Conservation (phyloP, 2,113 vertebrate genomes). For the Myotis yumanensis region DNA sequence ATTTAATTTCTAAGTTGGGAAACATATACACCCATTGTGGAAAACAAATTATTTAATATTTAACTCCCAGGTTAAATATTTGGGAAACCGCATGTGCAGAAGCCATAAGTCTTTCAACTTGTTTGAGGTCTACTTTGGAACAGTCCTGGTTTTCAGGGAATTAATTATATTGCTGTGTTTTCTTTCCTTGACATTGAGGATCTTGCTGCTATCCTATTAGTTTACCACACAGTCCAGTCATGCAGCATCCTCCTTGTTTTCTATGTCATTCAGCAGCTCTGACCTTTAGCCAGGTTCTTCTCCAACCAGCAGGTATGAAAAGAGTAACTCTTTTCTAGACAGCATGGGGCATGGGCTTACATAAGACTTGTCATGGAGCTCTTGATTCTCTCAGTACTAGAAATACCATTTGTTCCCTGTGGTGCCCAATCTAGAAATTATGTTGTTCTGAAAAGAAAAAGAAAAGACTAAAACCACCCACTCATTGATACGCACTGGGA, state of each 20-base stretch:
- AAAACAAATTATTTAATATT: conserved; percentile 57
- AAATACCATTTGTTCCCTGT: not conserved
- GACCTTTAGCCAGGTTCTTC: not conserved
- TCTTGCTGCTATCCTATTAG: not conserved
- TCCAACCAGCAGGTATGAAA: not conserved
- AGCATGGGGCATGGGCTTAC: not conserved
- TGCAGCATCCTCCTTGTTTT: not conserved
- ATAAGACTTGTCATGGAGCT: not conserved
- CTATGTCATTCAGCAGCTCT: not conserved
- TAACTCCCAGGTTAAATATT: not conserved
- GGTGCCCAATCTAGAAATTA: conserved; percentile 1
- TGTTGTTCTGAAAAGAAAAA: not conserved
- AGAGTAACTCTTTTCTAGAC: not conserved
- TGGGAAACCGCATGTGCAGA: not conserved
- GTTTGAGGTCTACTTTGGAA: not conserved
- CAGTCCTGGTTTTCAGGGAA: not conserved
- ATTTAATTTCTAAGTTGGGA: conserved; percentile 35
- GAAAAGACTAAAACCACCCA: not conserved
- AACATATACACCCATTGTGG: not conserved
- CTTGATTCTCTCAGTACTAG: not conserved
- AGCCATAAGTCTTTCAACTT: not conserved
- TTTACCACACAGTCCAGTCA: not conserved
- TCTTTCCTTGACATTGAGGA: not conserved
- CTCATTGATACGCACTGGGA: not conserved
- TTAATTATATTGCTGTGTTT: not conserved